phyloP scores from a whole-genome alignment of 1,140 invertebrate species.

The Steinernema khuongi region DNA sequence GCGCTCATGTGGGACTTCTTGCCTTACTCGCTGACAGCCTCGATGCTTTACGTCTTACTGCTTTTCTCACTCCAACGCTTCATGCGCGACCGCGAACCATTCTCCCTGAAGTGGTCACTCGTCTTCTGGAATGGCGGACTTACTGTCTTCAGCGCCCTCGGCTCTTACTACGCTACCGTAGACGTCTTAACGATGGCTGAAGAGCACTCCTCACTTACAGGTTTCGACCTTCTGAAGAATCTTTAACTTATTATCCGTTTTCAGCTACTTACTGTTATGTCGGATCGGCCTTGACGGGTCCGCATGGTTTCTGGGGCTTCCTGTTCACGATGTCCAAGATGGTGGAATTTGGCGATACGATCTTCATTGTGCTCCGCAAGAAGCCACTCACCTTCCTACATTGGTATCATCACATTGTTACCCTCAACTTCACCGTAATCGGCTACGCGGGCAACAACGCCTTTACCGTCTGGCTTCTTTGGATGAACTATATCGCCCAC shows the following conservation, averaged over 20 bases:
- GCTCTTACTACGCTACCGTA: neutral
- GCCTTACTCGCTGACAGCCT: neutral
- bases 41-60: slow-evolving; percentile 72
- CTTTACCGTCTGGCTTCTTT: slow-evolving; percentile 16
- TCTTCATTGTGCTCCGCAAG: slow-evolving; percentile 12
- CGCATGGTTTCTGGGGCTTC: slow-evolving; percentile 10
- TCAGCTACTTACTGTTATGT: neutral
- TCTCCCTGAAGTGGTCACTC: slow-evolving; percentile 74
- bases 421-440: slow-evolving; percentile 17
- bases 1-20: neutral
- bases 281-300: slow-evolving; percentile 11
- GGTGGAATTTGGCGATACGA: slow-evolving; percentile 15
- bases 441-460: slow-evolving; percentile 20
- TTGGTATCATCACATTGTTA: slow-evolving; percentile 25
- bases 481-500: slow-evolving; percentile 20
- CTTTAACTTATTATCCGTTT: no score
- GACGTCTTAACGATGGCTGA: neutral
- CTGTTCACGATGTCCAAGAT: neutral
- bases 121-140: slow-evolving; percentile 82
- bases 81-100: slow-evolving; percentile 80
- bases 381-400: slow-evolving; percentile 13
- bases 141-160: slow-evolving; percentile 76
- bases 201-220: neutral
- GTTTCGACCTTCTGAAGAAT: no score
- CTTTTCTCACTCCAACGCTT: slow-evolving; percentile 83